A percentile compares a stretch with the other conserved stretches of the same genome.
Conservation (phyloP, 1,140 invertebrate species). For the Drosophila truncata region DNA sequence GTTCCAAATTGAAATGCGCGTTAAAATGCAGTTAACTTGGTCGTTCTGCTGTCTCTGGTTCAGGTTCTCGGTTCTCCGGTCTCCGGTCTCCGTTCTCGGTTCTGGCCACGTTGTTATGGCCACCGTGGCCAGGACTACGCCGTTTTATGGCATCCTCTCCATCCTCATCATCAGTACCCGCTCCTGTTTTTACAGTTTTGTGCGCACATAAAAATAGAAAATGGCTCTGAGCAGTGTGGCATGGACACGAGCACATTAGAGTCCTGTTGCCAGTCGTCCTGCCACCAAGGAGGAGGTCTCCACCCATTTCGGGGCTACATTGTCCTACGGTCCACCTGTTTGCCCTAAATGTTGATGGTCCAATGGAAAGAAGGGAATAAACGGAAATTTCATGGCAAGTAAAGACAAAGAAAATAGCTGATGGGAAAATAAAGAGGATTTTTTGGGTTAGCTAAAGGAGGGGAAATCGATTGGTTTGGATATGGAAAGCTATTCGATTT, state of each 20-base stretch:
- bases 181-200: slow-evolving; percentile 76
- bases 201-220: slow-evolving; percentile 84
- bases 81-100: slow-evolving; percentile 1
- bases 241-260: slow-evolving; percentile 72
- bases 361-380: background rate
- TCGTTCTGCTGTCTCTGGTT: slow-evolving; percentile 56
- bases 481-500: background rate
- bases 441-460: background rate
- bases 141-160: slow-evolving; percentile 69
- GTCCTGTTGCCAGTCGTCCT: slow-evolving; percentile 28
- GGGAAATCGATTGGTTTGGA: slow-evolving; percentile 15
- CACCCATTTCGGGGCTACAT: slow-evolving; percentile 26
- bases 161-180: slow-evolving; percentile 39
- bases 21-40: slow-evolving; percentile 85
- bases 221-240: slow-evolving; percentile 67
- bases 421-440: slow-evolving; percentile 35
- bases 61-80: slow-evolving; percentile 4
- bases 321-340: slow-evolving; percentile 37
- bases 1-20: slow-evolving; percentile 85
- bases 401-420: slow-evolving; percentile 41
- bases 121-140: slow-evolving; percentile 65
- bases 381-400: slow-evolving; percentile 26
- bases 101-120: slow-evolving; percentile 78
- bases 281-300: background rate
- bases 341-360: slow-evolving; percentile 72